Base-by-base conservation (phyloP, 2,113 vertebrate genomes). In the Microcebus lehilahytsara region DNA sequence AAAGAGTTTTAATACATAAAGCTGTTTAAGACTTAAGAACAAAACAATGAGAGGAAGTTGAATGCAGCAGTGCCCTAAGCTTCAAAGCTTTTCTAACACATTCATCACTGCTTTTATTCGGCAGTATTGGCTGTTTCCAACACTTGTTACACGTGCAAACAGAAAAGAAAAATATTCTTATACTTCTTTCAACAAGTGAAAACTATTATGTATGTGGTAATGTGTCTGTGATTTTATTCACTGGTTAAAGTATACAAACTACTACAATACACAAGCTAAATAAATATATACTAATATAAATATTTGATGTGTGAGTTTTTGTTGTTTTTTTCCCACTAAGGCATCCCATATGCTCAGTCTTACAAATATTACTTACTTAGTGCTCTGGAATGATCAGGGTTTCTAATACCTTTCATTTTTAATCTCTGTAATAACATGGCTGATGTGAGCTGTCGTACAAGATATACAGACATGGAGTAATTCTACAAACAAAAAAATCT, bases 301-400 rank as follows among this genome's bases (percentile, higher is more conserved):
- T 77, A 79, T 22, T 69, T 69, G 23, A 60, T 93, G 2, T 40
- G 14, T 66, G 64, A 93, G 58, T 27, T 37, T 91, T 71, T 64
- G 14, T n/a, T 30, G 56, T 56, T 27, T 64, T 64, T 64, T 49
- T 7, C 34, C 46, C 77, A 94, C 34, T 75, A 85, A 86, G 81
- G 12, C 27, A 67, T 87, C 56, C 86, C 27, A 85, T 72, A 72
- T 32, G 77, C 12, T 94, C 42, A 67, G 49, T 85, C 77, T 97
- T 96, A 89, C 5, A 96, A 67, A 87, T 30, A 78, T 85, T 95
- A 99, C 99, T 99, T 99, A 99, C 99, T 99, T 72, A 99, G 98
- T 23, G 99, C 99, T 99, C 99, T 99, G 97, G 99, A 99, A 99
- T 99, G 99, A 98, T 99, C 99, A 3, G 99, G 99, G 97, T 99